A percentile compares a stretch with the other conserved stretches of the same genome.
These are phyloP conservation scores for Drosophila tsacasi DNA, from an alignment of 1,140 invertebrate genomes.

Conservation along the genomic window DNA sequence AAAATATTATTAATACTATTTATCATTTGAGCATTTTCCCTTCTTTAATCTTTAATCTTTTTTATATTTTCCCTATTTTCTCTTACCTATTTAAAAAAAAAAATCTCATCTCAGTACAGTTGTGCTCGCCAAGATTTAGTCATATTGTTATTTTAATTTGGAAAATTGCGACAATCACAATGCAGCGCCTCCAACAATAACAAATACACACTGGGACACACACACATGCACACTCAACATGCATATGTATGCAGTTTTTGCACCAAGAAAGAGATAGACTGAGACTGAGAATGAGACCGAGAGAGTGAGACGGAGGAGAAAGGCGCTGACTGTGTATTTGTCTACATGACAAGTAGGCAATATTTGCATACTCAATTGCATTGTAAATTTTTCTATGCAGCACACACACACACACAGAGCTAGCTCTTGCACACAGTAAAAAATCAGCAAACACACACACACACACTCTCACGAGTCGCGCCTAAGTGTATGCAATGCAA, in stretches of 20 bases:
- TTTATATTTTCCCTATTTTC: not conserved
- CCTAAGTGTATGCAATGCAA: conserved; percentile 78
- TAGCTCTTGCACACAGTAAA: conserved; percentile 9
- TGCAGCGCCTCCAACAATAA: conserved; percentile 68
- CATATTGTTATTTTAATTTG: conserved; percentile 81
- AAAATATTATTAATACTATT: too few species aligned
- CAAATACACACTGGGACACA: conserved; percentile 44
- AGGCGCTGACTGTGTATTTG: conserved; percentile 59
- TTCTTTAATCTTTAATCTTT: too few species aligned
- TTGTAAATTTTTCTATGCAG: conserved; percentile 82
- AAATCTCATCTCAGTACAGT: conserved; percentile 40
- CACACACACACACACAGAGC: conserved; percentile 16
- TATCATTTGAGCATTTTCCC: too few species aligned
- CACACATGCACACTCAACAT: conserved; percentile 27
- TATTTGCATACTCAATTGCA: conserved; percentile 84
- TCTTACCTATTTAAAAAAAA: not conserved
- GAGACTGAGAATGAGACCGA: not conserved
- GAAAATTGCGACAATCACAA: conserved; percentile 80
- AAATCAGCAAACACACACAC: conserved; percentile 18
- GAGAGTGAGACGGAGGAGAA: not conserved
- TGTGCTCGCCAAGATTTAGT: conserved; percentile 36
- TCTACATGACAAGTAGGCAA: conserved; percentile 83
- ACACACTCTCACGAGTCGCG: conserved; percentile 48
- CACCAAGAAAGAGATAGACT: conserved; percentile 3
- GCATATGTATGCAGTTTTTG: conserved; percentile 39